phyloP scores from a whole-genome alignment of 2,797 vertebrate species.

The Jordanella pulchra region DNA sequence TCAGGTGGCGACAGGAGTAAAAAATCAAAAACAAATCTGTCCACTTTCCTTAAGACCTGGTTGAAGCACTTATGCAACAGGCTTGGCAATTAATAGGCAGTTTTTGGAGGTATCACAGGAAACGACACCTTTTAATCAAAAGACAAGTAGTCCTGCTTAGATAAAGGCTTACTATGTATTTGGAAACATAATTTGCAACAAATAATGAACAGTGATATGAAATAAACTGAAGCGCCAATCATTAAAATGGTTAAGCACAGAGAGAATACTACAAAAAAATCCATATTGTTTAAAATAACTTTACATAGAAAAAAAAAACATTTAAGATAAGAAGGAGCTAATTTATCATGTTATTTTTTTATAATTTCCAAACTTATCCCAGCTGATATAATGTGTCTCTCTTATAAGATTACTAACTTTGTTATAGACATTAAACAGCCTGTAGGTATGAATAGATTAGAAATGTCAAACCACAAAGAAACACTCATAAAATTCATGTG shows the following conservation, averaged over 20 bases:
- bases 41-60: conserved; percentile 19
- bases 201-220: not conserved
- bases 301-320: not conserved
- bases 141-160: not conserved
- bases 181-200: not conserved
- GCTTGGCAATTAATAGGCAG: conserved; percentile 7
- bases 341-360: not conserved
- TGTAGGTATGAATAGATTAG: not conserved
- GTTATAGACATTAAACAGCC: not conserved
- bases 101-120: conserved; percentile 1
- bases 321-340: not conserved
- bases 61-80: conserved; percentile 12
- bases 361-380: not conserved
- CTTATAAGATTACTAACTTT: not conserved
- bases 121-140: not conserved
- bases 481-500: not conserved
- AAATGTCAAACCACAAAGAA: not conserved
- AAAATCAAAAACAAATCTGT: conserved; percentile 17
- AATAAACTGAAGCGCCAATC: too few relatives aligned
- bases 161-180: not conserved
- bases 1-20: conserved; percentile 16
- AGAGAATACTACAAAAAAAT: not conserved
- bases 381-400: not conserved
- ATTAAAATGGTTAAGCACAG: not conserved
- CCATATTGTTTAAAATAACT: not conserved